These are phyloP conservation scores for Celastrina argiolus DNA, from an alignment of 2,888 invertebrate genomes.

Conservation along the genomic window DNA sequence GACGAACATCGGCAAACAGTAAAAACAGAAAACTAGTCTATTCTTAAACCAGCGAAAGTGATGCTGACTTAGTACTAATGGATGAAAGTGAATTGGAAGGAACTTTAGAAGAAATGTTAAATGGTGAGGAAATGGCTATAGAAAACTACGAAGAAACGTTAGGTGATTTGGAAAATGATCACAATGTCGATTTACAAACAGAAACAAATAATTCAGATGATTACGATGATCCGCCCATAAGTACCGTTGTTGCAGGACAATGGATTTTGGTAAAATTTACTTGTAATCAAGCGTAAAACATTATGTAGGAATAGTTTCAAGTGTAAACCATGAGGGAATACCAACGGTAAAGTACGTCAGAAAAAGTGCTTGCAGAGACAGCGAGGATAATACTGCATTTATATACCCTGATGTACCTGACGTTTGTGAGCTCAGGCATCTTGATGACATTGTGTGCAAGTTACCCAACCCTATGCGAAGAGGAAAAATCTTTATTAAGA, in stretches of 20 bases:
- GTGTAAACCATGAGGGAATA: background rate
- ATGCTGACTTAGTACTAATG: background rate
- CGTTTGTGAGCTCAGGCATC: background rate
- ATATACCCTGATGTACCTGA: background rate
- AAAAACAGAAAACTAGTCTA: background rate
- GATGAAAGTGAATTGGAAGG: background rate
- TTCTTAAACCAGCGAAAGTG: background rate
- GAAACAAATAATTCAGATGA: background rate
- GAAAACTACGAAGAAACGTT: background rate
- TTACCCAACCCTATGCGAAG: background rate
- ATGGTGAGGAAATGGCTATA: background rate
- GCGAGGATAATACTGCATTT: background rate
- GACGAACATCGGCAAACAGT: background rate
- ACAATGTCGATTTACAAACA: too few species aligned
- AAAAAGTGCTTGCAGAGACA: background rate
- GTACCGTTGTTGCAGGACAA: background rate
- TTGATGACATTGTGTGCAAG: background rate
- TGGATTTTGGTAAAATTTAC: constrained; percentile 2
- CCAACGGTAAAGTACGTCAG: constrained; percentile 1
- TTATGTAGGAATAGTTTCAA: background rate
- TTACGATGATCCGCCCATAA: background rate
- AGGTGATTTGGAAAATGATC: background rate
- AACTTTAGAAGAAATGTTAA: background rate
- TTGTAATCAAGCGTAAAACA: background rate
- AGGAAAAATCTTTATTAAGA: too few species aligned